Evolutionary conservation across 2,888 invertebrate species (phyloP).

Genomic region (Clanis bilineata): DNA sequence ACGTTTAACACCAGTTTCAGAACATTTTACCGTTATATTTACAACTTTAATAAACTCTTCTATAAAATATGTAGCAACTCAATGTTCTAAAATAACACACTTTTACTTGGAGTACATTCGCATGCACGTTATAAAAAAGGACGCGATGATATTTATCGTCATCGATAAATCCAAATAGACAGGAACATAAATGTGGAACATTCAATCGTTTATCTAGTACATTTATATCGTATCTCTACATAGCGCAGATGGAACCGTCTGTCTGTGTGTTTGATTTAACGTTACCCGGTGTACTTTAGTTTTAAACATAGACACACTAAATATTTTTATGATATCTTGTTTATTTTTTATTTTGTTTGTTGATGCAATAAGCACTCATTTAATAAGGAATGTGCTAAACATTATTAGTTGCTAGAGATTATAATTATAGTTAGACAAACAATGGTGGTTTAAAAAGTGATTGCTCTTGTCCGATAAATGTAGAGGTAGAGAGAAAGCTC

Average conservation of each 20-base stretch:
- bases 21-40: no score
- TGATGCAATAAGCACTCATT: no score
- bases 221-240: slow-evolving; percentile 3
- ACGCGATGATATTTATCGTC: slow-evolving; percentile 10
- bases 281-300: background rate
- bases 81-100: slow-evolving; percentile 1
- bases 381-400: no score
- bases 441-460: no score
- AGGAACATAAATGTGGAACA: slow-evolving; percentile 3
- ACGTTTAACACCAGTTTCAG: no score
- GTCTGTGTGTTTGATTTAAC: slow-evolving; percentile 7
- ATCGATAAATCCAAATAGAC: slow-evolving; percentile 10
- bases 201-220: slow-evolving; percentile 1
- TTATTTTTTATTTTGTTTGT: background rate
- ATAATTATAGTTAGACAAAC: no score
- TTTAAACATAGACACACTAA: background rate
- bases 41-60: background rate
- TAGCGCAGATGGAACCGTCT: background rate
- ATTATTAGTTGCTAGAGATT: no score
- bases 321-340: background rate
- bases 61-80: background rate
- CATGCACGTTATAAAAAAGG: slow-evolving; percentile 6
- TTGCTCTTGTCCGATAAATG: no score
- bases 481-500: no score
- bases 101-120: slow-evolving; percentile 1